A percentile compares a stretch with the other conserved stretches of the same genome.
These are phyloP conservation scores for Gobio occitaniae DNA, from an alignment of 2,797 vertebrate species.

Conservation along the genomic window DNA sequence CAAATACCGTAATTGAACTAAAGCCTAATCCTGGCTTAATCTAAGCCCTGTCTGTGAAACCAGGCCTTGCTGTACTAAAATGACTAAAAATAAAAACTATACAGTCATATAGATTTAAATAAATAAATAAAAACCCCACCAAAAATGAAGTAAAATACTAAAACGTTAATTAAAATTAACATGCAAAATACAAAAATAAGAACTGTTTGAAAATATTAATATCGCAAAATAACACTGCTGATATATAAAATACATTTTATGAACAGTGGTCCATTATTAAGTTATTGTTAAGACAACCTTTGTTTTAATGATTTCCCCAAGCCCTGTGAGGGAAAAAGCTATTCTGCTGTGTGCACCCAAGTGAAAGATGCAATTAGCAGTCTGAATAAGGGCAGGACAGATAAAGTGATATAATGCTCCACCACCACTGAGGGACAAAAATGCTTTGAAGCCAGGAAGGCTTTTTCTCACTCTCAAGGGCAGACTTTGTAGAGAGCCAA, in stretches of 20 bases:
- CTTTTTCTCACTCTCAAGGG: constrained; percentile 17
- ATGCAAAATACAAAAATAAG: background rate
- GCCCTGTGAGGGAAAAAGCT: background rate
- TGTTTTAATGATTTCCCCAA: constrained; percentile 32
- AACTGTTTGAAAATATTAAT: background rate
- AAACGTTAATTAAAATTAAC: background rate
- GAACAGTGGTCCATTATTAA: background rate
- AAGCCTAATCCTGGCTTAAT: background rate
- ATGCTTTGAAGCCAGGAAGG: constrained; percentile 38
- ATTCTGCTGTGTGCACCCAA: constrained; percentile 31
- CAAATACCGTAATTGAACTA: background rate
- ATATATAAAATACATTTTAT: background rate
- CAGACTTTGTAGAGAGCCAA: constrained; percentile 39
- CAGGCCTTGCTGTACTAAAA: background rate
- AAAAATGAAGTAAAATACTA: background rate
- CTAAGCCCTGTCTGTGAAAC: background rate
- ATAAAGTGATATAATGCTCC: constrained; percentile 37
- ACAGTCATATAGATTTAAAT: no score
- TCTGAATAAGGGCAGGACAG: constrained; percentile 32
- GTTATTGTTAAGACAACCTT: constrained; percentile 6
- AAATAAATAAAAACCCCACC: no score
- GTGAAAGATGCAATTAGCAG: constrained; percentile 46
- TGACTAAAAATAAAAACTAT: background rate
- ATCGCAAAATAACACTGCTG: background rate
- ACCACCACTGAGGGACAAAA: background rate